Conservation (phyloP, 2,113 vertebrate species). For the Ceratotherium simum region DNA sequence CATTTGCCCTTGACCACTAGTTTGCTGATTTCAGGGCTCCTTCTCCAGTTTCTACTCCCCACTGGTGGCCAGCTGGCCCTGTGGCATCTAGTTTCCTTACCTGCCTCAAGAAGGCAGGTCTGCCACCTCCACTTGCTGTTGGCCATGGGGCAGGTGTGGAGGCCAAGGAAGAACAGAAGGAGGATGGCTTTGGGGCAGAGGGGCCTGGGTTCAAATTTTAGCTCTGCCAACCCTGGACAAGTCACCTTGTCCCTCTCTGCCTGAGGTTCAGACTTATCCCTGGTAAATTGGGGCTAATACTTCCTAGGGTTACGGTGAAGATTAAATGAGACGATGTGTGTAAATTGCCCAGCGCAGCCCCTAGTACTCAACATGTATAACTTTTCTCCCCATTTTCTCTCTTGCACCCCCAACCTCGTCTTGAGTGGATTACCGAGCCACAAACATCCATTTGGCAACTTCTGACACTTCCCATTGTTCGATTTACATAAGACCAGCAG, state of each 20-base stretch:
- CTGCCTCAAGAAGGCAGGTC: not conserved
- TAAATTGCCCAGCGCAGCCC: not conserved
- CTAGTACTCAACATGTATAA: not conserved
- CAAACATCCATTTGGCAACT: constrained; percentile 53
- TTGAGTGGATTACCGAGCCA: not conserved
- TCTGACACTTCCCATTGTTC: constrained; percentile 52
- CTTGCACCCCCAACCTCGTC: not conserved
- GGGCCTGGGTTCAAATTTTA: constrained; percentile 12
- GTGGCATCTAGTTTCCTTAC: not conserved
- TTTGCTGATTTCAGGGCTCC: constrained; percentile 10
- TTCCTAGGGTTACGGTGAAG: not conserved
- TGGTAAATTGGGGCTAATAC: not conserved
- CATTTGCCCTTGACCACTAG: not conserved
- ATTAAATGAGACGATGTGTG: not conserved
- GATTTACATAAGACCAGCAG: constrained; percentile 46
- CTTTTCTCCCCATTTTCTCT: not conserved
- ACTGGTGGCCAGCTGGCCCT: not conserved
- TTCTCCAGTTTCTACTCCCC: not conserved
- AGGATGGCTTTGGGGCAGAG: not conserved
- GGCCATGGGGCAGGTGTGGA: not conserved
- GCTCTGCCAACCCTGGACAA: not conserved
- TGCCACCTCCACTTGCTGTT: not conserved
- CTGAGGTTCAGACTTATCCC: not conserved
- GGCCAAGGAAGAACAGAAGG: not conserved
- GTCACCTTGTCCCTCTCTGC: not conserved